Percentiles rank a stretch among this genome's conserved stretches.
Conservation (phyloP, 1,140 invertebrate species). For the Hestina assimilis region DNA sequence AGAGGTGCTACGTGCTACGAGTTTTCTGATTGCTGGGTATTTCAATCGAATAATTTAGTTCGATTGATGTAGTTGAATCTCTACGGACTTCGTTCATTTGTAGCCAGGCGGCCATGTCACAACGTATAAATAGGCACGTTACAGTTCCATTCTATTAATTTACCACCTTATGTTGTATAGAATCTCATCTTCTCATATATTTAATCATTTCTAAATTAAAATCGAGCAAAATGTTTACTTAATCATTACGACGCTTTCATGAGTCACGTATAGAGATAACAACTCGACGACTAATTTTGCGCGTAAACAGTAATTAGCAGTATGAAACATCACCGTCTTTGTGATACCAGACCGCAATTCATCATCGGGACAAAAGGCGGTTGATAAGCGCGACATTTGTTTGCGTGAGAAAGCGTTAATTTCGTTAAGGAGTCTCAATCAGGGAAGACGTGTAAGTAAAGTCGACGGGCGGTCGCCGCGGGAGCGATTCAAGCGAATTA, state of each 20-base stretch:
- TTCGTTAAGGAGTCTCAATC: conserved; percentile 77
- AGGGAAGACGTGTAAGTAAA: conserved; percentile 67
- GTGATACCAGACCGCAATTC: conserved; percentile 63
- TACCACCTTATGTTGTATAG: neutral
- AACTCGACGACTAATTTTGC: conserved; percentile 50
- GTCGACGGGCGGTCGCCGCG: conserved; percentile 61
- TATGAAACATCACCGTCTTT: conserved; percentile 62
- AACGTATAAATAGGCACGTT: conserved; percentile 1
- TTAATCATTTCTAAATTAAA: conserved; percentile 59
- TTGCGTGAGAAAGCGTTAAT: conserved; percentile 72
- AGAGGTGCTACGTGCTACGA: conserved; percentile 38
- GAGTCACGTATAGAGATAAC: conserved; percentile 29
- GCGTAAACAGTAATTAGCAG: conserved; percentile 64
- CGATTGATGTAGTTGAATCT: conserved; percentile 47
- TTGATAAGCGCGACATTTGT: conserved; percentile 58
- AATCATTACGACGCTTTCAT: conserved; percentile 36
- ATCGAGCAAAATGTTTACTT: conserved; percentile 48
- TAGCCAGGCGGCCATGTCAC: conserved; percentile 28
- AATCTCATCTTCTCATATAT: conserved; percentile 21
- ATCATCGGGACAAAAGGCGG: conserved; percentile 72
- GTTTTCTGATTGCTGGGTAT: conserved; percentile 49
- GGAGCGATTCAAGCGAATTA: conserved; percentile 70
- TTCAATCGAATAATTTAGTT: conserved; percentile 55
- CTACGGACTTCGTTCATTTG: conserved; percentile 42
- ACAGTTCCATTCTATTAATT: conserved; percentile 8